These are phyloP conservation scores for Erpetoichthys calabaricus DNA, from an alignment of 2,797 vertebrate genomes.

Conservation along the genomic window DNA sequence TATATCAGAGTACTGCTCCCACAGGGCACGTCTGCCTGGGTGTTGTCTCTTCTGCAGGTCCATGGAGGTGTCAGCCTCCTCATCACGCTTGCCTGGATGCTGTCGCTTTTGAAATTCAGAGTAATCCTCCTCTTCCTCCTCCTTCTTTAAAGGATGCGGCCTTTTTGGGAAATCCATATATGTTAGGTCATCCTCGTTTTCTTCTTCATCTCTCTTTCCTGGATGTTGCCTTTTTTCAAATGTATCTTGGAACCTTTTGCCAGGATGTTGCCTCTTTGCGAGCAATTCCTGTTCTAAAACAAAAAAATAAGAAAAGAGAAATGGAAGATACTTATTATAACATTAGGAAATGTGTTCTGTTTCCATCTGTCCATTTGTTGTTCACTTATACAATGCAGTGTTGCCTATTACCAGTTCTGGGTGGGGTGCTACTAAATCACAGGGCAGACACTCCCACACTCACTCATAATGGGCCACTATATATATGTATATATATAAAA, in stretches of 20 bases:
- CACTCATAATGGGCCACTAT: too few relatives aligned
- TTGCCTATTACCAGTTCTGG: too few relatives aligned
- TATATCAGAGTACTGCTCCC: conserved; percentile 34
- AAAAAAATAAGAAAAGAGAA: not conserved
- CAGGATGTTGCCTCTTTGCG: conserved; percentile 64
- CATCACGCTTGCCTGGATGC: conserved; percentile 64
- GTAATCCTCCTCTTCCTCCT: conserved; percentile 23
- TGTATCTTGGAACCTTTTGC: conserved; percentile 38
- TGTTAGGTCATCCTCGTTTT: conserved; percentile 26
- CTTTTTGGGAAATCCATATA: conserved; percentile 23
- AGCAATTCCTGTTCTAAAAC: conserved; percentile 53
- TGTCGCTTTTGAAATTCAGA: conserved; percentile 47
- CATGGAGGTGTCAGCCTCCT: conserved; percentile 27
- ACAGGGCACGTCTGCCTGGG: conserved; percentile 51
- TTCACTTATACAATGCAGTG: too few relatives aligned
- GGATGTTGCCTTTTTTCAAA: conserved; percentile 61
- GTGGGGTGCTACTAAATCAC: too few relatives aligned
- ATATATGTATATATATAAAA: too few relatives aligned
- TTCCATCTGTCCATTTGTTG: too few relatives aligned
- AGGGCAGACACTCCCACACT: too few relatives aligned
- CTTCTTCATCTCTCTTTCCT: conserved; percentile 52
- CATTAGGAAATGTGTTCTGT: not conserved
- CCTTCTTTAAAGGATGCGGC: conserved; percentile 38
- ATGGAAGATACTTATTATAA: not conserved
- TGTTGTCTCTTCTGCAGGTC: conserved; percentile 62